Base-by-base conservation (phyloP, 2,888 invertebrate genomes). In the Orthosia cruda region DNA sequence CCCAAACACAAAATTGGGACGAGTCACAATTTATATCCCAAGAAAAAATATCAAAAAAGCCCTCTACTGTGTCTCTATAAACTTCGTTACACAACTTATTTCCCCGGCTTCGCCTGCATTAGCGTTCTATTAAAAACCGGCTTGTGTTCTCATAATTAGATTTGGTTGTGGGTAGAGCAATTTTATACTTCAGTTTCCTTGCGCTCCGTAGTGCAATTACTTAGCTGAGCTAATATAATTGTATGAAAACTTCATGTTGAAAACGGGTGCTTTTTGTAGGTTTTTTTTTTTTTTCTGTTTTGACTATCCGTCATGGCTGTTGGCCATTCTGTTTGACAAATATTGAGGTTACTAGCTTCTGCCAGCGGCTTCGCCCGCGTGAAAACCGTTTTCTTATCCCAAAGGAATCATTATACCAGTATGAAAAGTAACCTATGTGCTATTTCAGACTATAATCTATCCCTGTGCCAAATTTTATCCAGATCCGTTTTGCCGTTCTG, bases 141-240 rank as follows among this genome's bases (percentile, higher is more conserved):
- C 83, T 78, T 85, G 89, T 82, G 81, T 81, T 85, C 79, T 65
- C 52, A 72, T 89, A 88, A 88, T 88, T 87, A 88, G 86, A 72
- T 86, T 86, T 78, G 68, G 67, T 66, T 49, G 73, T 78, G 71
- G 78, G 76, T 79, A 77, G 71, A 69, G 79, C 75, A 87, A 83
- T 85, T 82, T 87, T 83, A 74, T 87, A 75, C 87, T 74, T 72
- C 55, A 74, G 80, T 61, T 71, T 71, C 62, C 83, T 82, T 74
- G 62, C 66, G 65, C 67, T 70, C 55, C 61, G 62, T 54, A 26
- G 79, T 66, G 88, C 88, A 87, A 87, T 85, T 87, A 85, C 88
- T 85, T 85, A 84, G 77, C 59, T 0, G 13, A 26, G 15, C 12
- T 74, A 87, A 80, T 86, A 84, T 76, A 80, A 84, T 84, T 84